phyloP scores from a whole-genome alignment of 30 jellyfish, hydroid and myxozoan genomes.

The Turritopsis rubra region DNA sequence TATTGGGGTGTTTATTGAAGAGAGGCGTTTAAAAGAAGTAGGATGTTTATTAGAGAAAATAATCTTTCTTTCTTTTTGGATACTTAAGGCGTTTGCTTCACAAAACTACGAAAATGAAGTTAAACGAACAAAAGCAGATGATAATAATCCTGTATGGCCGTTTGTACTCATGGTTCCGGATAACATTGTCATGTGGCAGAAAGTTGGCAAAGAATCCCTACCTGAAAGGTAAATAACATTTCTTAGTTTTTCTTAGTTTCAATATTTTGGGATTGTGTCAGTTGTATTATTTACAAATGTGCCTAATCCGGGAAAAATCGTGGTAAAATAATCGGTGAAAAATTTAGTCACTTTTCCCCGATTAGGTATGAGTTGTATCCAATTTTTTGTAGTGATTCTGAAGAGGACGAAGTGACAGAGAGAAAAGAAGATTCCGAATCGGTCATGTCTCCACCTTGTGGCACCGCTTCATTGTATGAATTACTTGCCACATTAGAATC shows the following conservation, averaged over 20 bases:
- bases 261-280: neutral
- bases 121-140: conserved; percentile 30
- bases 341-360: too few species aligned
- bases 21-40: too few species aligned
- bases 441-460: conserved; percentile 52
- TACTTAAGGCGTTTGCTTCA: conserved; percentile 48
- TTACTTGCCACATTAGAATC: conserved; percentile 55
- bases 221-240: conserved; percentile 43
- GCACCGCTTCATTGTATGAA: conserved; percentile 66
- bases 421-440: conserved; percentile 37
- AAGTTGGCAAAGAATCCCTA: conserved; percentile 60
- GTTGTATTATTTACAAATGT: too few species aligned
- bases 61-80: neutral
- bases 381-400: conserved; percentile 39
- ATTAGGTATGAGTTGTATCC: neutral
- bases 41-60: too few species aligned
- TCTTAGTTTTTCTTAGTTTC: neutral
- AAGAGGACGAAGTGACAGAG: conserved; percentile 45
- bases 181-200: conserved; percentile 91
- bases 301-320: too few species aligned
- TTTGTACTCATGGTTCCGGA: conserved; percentile 55
- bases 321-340: too few species aligned
- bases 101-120: conserved; percentile 69
- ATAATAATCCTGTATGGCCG: conserved; percentile 72
- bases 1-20: too few species aligned